Conservation (phyloP, 2,113 vertebrate genomes). For the Psittacula cyanocephala region DNA sequence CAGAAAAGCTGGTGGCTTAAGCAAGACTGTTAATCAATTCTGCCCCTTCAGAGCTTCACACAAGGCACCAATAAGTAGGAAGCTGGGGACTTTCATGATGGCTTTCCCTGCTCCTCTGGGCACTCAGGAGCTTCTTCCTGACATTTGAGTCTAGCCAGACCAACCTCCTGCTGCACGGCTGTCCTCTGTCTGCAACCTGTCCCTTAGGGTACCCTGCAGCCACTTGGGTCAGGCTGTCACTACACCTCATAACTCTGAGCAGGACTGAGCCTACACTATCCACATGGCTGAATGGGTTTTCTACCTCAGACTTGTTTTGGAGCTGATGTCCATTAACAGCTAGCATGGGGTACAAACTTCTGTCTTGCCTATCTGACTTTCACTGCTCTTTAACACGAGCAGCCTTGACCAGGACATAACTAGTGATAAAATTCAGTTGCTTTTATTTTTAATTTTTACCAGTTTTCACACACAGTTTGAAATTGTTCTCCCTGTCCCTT, state of each 20-base stretch:
- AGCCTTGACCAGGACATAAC: neutral
- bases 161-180: neutral
- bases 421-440: neutral
- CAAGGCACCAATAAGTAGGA: neutral
- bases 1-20: neutral
- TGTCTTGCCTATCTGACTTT: neutral
- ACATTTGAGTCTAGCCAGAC: neutral
- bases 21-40: neutral
- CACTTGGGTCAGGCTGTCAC: neutral
- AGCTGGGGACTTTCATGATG: neutral
- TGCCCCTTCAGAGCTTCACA: neutral
- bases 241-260: too few relatives aligned
- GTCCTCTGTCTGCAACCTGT: neutral
- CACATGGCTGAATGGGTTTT: neutral
- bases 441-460: neutral
- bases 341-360: fast-evolving
- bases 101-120: neutral
- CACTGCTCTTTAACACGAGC: neutral
- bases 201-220: neutral
- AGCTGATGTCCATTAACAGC: neutral
- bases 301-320: neutral
- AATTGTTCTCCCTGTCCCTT: neutral
- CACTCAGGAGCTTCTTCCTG: neutral
- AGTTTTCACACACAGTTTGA: neutral
- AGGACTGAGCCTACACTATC: neutral